Base-by-base conservation (phyloP, 2,888 invertebrate species). In the Timema cristinae region DNA sequence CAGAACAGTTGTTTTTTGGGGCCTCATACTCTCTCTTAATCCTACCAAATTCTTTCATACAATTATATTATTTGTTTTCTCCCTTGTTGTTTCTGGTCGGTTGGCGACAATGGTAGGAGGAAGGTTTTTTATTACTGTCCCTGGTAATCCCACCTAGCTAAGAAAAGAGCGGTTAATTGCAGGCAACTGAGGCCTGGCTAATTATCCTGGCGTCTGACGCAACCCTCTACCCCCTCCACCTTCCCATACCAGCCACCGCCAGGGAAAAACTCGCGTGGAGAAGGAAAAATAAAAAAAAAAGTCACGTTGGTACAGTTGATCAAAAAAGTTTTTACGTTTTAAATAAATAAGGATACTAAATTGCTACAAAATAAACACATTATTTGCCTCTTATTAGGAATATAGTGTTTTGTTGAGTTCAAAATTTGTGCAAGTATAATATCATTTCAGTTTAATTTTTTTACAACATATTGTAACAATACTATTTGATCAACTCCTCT, bases 31-130 rank as follows among this genome's bases (percentile, higher is more conserved):
- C 54, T 32, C 63, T 9, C 48, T 63, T 63, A 63, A 63, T 63
- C 63, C 63, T 48, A 32, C 32, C 7, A 48, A 63, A 63, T 63
- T 63, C 63, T 63, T 63, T 47, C 63, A 63, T 47, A 63, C 63
- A 63, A 63, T 63, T 63, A 63, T 63, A 63, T 63, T 63, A 63
- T 63, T 63, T 63, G 63, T 63, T 63, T 63, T 63, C 63, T 15
- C 7, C 63, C 63, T 47, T 48, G 47, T 59, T 56, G 15, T 7
- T 7, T 32, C 59, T 32, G 32, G 32, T 32, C 32, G 32, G 32
- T 32, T 32, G 32, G 32, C 32, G 32, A 32, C 32, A 32, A 32
- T 6, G 59, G 59, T 9, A 8, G 8, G 59, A 32, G 59, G 13
- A n/a, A 59, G 59, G 32, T 59, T 59, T 59, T 59, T n/a, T 32